Base-by-base conservation (phyloP, 2,113 vertebrate genomes). In the Amazona guildingii region DNA sequence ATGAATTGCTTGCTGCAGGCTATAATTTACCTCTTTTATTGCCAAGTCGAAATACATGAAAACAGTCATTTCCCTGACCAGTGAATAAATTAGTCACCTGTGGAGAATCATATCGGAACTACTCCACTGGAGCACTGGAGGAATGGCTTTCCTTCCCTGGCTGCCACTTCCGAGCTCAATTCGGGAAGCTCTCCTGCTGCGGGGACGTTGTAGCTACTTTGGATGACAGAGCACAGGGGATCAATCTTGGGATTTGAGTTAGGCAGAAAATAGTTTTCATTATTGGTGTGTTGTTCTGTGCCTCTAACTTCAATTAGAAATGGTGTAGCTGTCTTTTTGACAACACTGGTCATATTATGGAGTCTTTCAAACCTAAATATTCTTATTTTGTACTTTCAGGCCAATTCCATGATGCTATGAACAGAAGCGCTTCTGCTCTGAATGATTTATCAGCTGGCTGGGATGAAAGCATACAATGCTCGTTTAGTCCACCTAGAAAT, bases 391-490 rank as follows among this genome's bases (percentile, higher is more conserved):
- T 93, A 2, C 17, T 97, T 98, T 7, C 17, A 97, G 95, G 95
- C 80, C 78, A 63, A 76, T 83, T 95, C 92, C 82, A 31, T 17
- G 76, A 94, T 80, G 91, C 80, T 81, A 28, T 35, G 81, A 96
- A 91, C 51, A 80, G 94, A 97, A 93, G 93, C 28, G 49, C 90
- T 94, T 95, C 96, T 94, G 82, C 90, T 95, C 86, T 6, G 5
- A 44, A 44, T 57, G 94, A 86, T 83, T 66, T 67, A 41, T 96
- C 94, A 70, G 82, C 96, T 94, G 95, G 90, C 94, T 95, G 96
- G 94, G 95, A 97, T 95, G 93, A 92, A 97, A 97, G 96, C 88
- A 73, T 95, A 62, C 87, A 68, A 70, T 94, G 91, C 97, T 96
- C 94, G 82, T 96, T 72, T 82, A 94, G 93, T 97, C 91, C 92